Conservation (phyloP, 2,888 invertebrate species). For the Pandemis cinnamomeana region DNA sequence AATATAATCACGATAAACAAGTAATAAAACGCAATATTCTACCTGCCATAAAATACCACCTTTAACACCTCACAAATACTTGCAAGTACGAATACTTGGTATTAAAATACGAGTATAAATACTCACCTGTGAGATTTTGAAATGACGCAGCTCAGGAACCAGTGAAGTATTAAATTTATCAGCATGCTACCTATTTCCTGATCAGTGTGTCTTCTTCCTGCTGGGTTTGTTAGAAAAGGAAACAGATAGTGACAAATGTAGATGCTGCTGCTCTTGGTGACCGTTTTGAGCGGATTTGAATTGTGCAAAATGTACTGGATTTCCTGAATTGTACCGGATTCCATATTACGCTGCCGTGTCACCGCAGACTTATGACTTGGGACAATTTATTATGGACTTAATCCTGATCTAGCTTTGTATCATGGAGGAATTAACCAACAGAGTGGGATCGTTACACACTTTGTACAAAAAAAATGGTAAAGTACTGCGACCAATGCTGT, state of each 20-base stretch:
- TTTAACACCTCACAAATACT: background rate
- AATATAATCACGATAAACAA: conserved; percentile 12
- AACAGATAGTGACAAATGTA: background rate
- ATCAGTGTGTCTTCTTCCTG: background rate
- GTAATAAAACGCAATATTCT: conserved; percentile 2
- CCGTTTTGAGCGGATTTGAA: conserved; percentile 21
- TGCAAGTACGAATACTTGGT: background rate
- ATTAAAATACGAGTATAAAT: conserved; percentile 15
- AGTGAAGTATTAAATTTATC: conserved; percentile 25
- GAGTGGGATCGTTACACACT: too few species aligned
- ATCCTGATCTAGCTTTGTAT: conserved; percentile 1
- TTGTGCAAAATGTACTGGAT: conserved; percentile 35
- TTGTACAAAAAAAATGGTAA: too few species aligned
- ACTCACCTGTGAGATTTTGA: conserved; percentile 12
- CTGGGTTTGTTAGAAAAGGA: background rate
- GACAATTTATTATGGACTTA: conserved; percentile 23
- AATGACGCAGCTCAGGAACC: conserved; percentile 21
- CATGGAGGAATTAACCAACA: too few species aligned
- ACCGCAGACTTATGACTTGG: conserved; percentile 28
- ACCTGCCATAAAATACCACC: conserved; percentile 3
- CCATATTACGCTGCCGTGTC: conserved; percentile 25
- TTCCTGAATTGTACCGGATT: conserved; percentile 29
- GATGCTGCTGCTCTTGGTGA: background rate
- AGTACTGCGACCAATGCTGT: too few species aligned
- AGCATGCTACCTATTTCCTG: background rate